Percentiles rank a stretch among this genome's conserved stretches.
These are phyloP conservation scores for Eolophus roseicapilla DNA, from an alignment of 2,113 vertebrate species.

Conservation along the genomic window DNA sequence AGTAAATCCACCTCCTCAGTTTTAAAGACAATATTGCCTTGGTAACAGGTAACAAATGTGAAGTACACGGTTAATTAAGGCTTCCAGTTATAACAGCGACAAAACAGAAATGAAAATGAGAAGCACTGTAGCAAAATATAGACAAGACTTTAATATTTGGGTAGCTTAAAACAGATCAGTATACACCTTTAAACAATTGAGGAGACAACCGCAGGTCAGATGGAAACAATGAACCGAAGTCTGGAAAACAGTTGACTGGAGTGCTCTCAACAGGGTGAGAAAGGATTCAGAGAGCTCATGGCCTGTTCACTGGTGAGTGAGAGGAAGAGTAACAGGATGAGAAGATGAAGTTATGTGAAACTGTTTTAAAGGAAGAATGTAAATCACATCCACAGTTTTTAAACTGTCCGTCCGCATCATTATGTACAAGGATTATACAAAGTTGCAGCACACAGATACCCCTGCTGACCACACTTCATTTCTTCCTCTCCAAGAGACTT, in stretches of 20 bases:
- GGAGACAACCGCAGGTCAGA: not conserved
- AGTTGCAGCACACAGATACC: not conserved
- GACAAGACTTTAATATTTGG: slow-evolving; percentile 45
- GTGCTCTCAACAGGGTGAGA: not conserved
- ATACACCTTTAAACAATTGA: not conserved
- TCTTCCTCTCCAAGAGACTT: not conserved
- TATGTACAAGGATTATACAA: not conserved
- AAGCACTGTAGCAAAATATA: slow-evolving; percentile 48
- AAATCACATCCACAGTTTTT: not conserved
- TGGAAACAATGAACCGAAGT: not conserved
- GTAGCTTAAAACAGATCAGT: slow-evolving; percentile 10
- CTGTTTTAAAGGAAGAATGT: not conserved
- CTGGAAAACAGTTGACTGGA: not conserved
- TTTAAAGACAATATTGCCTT: slow-evolving; percentile 72
- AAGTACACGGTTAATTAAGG: slow-evolving; percentile 61
- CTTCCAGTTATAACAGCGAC: slow-evolving; percentile 46
- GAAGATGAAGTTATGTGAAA: not conserved
- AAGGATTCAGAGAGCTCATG: not conserved
- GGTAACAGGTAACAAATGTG: slow-evolving; percentile 65
- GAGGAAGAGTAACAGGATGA: not conserved
- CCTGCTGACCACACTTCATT: not conserved
- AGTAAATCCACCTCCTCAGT: slow-evolving; percentile 62
- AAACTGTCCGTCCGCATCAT: not conserved
- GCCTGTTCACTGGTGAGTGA: not conserved
- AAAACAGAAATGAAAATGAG: slow-evolving; percentile 57